Conservation (phyloP, 2,113 vertebrate genomes). For the Apeltes quadracus region DNA sequence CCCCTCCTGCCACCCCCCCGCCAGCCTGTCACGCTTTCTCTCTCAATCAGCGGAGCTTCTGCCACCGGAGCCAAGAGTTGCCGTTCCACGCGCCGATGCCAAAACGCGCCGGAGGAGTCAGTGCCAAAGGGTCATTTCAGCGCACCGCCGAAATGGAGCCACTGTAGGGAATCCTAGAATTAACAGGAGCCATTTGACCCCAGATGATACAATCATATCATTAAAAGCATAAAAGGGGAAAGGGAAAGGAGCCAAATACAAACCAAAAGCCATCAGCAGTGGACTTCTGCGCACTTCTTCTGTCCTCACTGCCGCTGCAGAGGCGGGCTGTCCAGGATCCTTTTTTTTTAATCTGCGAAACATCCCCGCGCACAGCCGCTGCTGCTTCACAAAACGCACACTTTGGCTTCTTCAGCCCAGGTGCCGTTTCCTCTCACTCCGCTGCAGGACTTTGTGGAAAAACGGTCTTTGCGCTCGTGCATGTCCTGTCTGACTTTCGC, state of each 20-base stretch:
- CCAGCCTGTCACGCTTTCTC: slow-evolving; percentile 53
- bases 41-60: slow-evolving; percentile 70
- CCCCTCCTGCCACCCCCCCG: slow-evolving; percentile 41
- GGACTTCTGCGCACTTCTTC: slow-evolving; percentile 56
- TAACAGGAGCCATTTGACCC: slow-evolving; percentile 52
- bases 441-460: slow-evolving; percentile 59
- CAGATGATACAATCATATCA: slow-evolving; percentile 47
- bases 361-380: slow-evolving; percentile 28
- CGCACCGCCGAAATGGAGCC: slow-evolving; percentile 72
- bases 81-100: slow-evolving; percentile 76
- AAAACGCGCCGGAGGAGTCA: slow-evolving; percentile 78
- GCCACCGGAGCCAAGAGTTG: slow-evolving; percentile 79
- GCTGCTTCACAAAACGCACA: slow-evolving; percentile 48
- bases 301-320: slow-evolving; percentile 62
- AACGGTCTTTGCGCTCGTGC: slow-evolving; percentile 42
- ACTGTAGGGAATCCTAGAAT: slow-evolving; percentile 68
- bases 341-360: slow-evolving; percentile 37
- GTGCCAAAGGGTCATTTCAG: slow-evolving; percentile 80
- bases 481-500: slow-evolving; percentile 28
- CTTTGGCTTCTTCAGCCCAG: slow-evolving; percentile 67
- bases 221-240: slow-evolving; percentile 29
- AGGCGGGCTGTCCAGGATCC: slow-evolving; percentile 65
- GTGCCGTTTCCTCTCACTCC: slow-evolving; percentile 58
- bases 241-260: slow-evolving; percentile 31
- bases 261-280: slow-evolving; percentile 38